Base-by-base conservation (phyloP, 2,113 vertebrate genomes). In the Malurus melanocephalus region DNA sequence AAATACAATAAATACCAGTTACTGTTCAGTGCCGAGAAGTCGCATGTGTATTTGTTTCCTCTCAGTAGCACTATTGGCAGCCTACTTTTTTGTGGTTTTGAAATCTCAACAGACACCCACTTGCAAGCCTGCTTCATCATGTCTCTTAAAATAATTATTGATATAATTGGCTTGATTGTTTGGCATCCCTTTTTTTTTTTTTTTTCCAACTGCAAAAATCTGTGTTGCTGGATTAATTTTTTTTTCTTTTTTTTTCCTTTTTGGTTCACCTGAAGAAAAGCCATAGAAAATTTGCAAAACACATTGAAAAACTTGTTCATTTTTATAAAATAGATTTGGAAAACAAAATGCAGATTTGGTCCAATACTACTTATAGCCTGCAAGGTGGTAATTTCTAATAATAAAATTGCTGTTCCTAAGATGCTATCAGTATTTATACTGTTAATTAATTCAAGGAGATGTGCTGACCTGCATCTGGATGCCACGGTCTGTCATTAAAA, bases 61-160 rank as follows among this genome's bases (percentile, higher is more conserved):
- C 51, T 68, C 55, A 32, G 67, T 88, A 67, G 56, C 71, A 53
- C 40, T 76, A 64, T 60, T 88, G 71, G 85, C 66, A 89, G 56
- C 35, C 30, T 80, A 49, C 48, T 71, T 91, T 66, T 93, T 43
- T 91, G 90, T 86, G 88, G 73, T 75, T 93, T 95, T 92, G 53
- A 91, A 94, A 92, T 60, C 69, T 65, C 88, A 95, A 79, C 88
- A 94, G 65, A 87, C 69, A 92, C 84, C 75, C 75, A 87, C 88
- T 90, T 83, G 57, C 53, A 90, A 85, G 66, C 81, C 90, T 92
- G 73, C 69, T 90, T 89, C 69, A 68, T 92, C 73, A 8, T 65
- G 66, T 75, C 51, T 92, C 49, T 80, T 91, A 91, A 80, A 95
- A 90, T 92, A 93, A 93, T 93, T 93, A 89, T 71, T 87, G 77